phyloP scores from a whole-genome alignment of 1,140 invertebrate species.

The Drosophila kikkawai region DNA sequence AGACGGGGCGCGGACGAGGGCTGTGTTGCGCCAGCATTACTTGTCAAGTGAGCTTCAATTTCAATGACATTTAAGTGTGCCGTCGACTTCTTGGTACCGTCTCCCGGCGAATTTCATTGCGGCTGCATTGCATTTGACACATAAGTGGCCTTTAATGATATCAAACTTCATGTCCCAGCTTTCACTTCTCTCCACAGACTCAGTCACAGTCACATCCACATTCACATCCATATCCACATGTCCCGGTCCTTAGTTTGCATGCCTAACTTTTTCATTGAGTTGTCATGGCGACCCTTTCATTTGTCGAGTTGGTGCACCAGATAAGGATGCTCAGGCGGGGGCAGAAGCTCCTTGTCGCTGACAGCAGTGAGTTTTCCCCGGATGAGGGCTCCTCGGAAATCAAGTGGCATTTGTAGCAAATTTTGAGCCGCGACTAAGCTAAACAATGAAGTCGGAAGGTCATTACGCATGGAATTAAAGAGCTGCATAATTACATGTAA shows the following conservation, averaged over 20 bases:
- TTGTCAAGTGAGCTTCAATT: slow-evolving; percentile 74
- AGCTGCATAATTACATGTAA: not conserved
- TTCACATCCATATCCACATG: slow-evolving; percentile 24
- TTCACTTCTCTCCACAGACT: slow-evolving; percentile 39
- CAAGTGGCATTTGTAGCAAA: slow-evolving; percentile 37
- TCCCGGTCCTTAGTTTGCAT: slow-evolving; percentile 57
- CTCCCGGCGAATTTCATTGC: slow-evolving; percentile 28
- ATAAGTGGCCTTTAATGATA: slow-evolving; percentile 79
- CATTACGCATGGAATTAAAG: slow-evolving; percentile 21
- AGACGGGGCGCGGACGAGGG: not conserved
- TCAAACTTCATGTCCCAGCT: slow-evolving; percentile 67
- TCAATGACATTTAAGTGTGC: slow-evolving; percentile 74
- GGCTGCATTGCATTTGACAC: slow-evolving; percentile 73
- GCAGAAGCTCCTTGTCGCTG: slow-evolving; percentile 12
- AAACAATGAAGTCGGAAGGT: slow-evolving; percentile 39
- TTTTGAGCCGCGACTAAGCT: slow-evolving; percentile 11
- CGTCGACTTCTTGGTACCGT: slow-evolving; percentile 42
- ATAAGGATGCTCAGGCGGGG: slow-evolving; percentile 44
- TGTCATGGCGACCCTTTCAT: slow-evolving; percentile 67
- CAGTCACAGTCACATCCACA: slow-evolving; percentile 3
- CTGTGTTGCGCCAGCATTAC: slow-evolving; percentile 64
- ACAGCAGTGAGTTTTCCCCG: slow-evolving; percentile 8
- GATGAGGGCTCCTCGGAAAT: slow-evolving; percentile 20
- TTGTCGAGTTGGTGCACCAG: slow-evolving; percentile 49
- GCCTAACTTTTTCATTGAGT: slow-evolving; percentile 72